Conservation (phyloP, 2,797 vertebrate genomes). For the Allobates femoralis region DNA sequence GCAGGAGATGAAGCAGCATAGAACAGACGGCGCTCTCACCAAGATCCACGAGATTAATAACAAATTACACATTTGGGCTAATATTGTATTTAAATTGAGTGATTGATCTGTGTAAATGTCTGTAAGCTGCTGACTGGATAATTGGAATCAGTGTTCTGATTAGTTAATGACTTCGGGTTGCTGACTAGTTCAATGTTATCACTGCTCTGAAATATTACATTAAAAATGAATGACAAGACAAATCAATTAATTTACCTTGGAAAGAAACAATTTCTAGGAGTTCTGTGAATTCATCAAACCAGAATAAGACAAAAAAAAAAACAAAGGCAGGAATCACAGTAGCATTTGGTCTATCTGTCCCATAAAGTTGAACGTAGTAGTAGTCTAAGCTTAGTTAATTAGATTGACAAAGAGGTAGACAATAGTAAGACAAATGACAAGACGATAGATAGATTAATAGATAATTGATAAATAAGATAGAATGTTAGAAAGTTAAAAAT, state of each 20-base stretch:
- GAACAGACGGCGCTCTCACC: neutral
- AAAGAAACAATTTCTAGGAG: neutral
- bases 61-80: neutral
- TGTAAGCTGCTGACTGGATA: conserved; percentile 6
- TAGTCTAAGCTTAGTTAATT: too few relatives aligned
- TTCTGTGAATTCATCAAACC: neutral
- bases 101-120: conserved; percentile 1
- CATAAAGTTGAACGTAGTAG: too few relatives aligned
- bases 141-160: conserved; percentile 7
- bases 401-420: neutral
- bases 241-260: conserved; percentile 16
- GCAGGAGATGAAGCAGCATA: neutral
- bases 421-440: too few relatives aligned
- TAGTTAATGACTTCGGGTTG: neutral
- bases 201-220: conserved; percentile 19
- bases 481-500: neutral
- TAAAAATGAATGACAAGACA: conserved; percentile 21
- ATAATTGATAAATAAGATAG: neutral
- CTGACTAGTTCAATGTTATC: neutral
- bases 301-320: neutral
- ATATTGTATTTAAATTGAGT: neutral
- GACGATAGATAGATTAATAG: too few relatives aligned
- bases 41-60: neutral
- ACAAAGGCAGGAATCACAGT: neutral
- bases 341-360: neutral